Evolutionary conservation across 2,888 invertebrate species (phyloP).

Genomic region (Ectobius pallidus): DNA sequence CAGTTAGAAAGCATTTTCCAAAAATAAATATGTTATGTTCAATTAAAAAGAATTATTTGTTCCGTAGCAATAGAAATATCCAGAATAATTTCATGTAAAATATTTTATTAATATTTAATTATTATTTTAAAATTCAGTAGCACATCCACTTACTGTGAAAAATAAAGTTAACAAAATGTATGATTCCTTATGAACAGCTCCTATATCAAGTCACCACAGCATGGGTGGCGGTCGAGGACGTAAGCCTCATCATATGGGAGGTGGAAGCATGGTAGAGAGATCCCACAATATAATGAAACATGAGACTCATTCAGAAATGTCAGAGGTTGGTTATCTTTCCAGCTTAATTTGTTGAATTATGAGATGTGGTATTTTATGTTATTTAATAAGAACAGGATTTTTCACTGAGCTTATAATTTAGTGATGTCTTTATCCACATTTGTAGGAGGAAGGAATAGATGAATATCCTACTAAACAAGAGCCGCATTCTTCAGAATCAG

Average conservation of each 20-base stretch:
- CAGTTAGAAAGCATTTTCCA: no score
- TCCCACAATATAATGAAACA: conserved; percentile 24
- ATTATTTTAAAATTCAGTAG: not conserved
- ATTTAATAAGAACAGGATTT: not conserved
- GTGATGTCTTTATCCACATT: no score
- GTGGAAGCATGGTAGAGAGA: conserved; percentile 4
- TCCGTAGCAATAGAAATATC: no score
- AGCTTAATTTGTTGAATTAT: not conserved
- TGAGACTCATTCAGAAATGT: conserved; percentile 27
- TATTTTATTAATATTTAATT: no score
- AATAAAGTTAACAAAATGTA: not conserved
- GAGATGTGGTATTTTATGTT: not conserved
- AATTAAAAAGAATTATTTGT: no score
- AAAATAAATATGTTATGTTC: no score
- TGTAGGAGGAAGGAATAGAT: conserved; percentile 36
- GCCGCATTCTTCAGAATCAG: conserved; percentile 44
- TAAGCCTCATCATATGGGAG: conserved; percentile 5
- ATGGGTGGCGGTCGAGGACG: conserved; percentile 21
- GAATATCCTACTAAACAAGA: conserved; percentile 35
- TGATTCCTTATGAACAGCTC: no score
- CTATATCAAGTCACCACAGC: conserved; percentile 1
- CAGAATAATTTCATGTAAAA: no score
- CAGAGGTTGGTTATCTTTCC: conserved; percentile 11
- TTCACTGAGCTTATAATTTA: no score
- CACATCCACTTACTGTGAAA: no score